Percentiles rank a stretch among this genome's conserved stretches.
phyloP scores from a whole-genome alignment of 2,113 vertebrate genomes.

The Campylomormyrus numenius region DNA sequence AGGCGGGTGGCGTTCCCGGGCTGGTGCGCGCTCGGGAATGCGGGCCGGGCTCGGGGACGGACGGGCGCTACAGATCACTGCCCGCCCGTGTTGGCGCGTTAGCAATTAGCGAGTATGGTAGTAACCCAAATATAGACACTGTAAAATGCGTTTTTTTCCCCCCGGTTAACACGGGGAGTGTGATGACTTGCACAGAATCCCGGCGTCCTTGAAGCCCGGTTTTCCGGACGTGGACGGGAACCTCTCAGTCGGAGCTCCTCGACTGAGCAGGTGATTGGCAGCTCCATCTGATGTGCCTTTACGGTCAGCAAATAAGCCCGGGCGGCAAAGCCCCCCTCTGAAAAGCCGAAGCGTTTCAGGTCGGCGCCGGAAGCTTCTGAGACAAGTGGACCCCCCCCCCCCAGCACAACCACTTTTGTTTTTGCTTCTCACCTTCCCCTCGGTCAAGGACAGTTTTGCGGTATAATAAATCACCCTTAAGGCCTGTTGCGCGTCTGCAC shows the following conservation, averaged over 20 bases:
- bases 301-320: not conserved
- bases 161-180: not conserved
- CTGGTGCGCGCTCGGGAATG: not conserved
- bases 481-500: not conserved
- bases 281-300: not conserved
- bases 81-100: not conserved
- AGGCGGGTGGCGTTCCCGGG: not conserved
- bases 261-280: not conserved
- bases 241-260: not conserved
- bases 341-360: not conserved
- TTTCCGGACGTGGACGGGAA: not conserved
- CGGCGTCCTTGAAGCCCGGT: not conserved
- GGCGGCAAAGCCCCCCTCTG: not conserved
- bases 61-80: not conserved
- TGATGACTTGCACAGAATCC: not conserved
- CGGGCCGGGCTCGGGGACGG: not conserved
- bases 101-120: not conserved
- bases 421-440: not conserved
- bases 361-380: not conserved
- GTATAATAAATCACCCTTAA: slow-evolving; percentile 15
- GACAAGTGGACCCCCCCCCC: not conserved
- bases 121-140: not conserved
- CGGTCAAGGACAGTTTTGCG: not conserved
- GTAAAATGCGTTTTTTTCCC: not conserved
- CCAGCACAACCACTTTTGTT: not conserved